Conservation (phyloP, 2,113 vertebrate genomes). For the Gobiocypris rarus region DNA sequence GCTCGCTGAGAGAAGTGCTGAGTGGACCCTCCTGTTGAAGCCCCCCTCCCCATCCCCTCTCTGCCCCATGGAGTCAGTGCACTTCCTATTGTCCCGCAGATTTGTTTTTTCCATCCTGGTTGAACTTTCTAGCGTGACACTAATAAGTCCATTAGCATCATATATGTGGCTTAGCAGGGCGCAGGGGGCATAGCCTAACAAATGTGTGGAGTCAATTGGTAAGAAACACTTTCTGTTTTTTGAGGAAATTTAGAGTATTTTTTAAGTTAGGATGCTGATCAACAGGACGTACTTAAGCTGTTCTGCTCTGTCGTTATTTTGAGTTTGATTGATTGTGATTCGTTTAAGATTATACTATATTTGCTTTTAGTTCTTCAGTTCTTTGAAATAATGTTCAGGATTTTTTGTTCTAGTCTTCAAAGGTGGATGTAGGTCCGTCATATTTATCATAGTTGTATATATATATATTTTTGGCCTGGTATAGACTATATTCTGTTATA, state of each 20-base stretch:
- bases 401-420: background rate
- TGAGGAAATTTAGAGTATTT: background rate
- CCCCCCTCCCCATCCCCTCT: background rate
- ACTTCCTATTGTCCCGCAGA: slow-evolving; percentile 71
- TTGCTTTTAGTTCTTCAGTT: background rate
- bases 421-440: background rate
- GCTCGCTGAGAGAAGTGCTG: slow-evolving; percentile 76
- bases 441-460: background rate
- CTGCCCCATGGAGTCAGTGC: slow-evolving; percentile 56
- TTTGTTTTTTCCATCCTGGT: slow-evolving; percentile 71
- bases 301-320: background rate
- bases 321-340: background rate
- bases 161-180: slow-evolving; percentile 74
- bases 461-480: background rate
- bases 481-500: background rate
- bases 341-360: background rate
- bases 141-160: slow-evolving; percentile 66
- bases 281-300: background rate
- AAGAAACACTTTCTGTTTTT: slow-evolving; percentile 68
- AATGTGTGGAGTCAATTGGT: slow-evolving; percentile 85
- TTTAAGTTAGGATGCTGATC: background rate
- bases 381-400: background rate
- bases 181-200: slow-evolving; percentile 77
- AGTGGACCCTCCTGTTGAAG: slow-evolving; percentile 74
- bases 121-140: slow-evolving; percentile 77